Evolutionary conservation across 2,888 invertebrate species (phyloP), one percentile per base, ranked within the genome.

Genomic region (Aethes cnicana): DNA sequence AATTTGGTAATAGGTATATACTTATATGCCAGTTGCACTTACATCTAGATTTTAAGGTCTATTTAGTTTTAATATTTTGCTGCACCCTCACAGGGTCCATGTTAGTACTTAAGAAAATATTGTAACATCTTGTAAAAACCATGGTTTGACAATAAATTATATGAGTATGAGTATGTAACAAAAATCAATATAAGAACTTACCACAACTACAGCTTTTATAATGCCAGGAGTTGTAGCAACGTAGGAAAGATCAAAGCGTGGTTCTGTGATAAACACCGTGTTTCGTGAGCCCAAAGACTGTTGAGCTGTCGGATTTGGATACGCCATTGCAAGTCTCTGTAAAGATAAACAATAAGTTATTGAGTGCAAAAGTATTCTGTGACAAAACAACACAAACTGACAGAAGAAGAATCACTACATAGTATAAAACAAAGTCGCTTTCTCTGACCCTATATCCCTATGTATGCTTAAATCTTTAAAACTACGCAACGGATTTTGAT

Each of bases 231-330:
- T 58, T 5, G 85, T 84, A 48, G 64, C 81, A 32, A 86, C 26
- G 48, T 85, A 88, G 0, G 79, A 73, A 5, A 74, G 66, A 50
- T 89, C 88, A 55, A 86, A 81, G 11, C 87, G 63, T 3, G 74
- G 69, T 52, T 83, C 77, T 0, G 78, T 87, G 17, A 76, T 79
- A 61, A 87, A 88, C 35, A 84, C 74, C 0, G 83, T 82, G 64
- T 88, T 88, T 0, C 77, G 74, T 3, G 88, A 87, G n/a, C 86
- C 84, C 76, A 84, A 73, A 11, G 69, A 66, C 61, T 83, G 84
- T 0, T 73, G 73, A 0, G 74, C 69, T 0, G 70, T 68, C 0
- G 68, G 67, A 26, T 64, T 76, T 1, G 81, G 74, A 23, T 53
- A 56, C 14, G 84, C 72, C 85, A 85, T 85, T 11, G 3, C 6